Percentiles rank a stretch among this genome's conserved stretches.
Evolutionary conservation across 2,113 vertebrate species (phyloP).

Genomic region (Lota lota): DNA sequence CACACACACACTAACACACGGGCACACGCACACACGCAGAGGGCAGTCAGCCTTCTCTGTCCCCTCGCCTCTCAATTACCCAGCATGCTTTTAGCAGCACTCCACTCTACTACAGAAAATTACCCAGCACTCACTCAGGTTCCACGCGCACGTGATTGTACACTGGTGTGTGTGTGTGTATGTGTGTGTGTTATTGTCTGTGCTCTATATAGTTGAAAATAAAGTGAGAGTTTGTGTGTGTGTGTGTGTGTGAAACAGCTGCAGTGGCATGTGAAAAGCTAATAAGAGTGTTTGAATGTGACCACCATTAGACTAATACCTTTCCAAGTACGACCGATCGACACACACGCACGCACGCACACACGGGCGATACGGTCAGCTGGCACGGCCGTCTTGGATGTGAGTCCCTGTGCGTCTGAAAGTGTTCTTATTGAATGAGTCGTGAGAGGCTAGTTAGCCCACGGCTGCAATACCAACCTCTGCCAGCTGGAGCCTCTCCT

Average conservation of each 20-base stretch:
- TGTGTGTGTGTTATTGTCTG: constrained; percentile 37
- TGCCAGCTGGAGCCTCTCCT: too few relatives aligned
- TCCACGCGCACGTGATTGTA: constrained; percentile 54
- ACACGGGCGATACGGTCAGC: constrained; percentile 44
- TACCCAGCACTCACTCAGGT: constrained; percentile 84
- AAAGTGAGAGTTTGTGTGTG: constrained; percentile 2
- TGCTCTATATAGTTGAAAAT: not conserved
- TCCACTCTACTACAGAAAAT: constrained; percentile 88
- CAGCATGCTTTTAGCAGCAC: constrained; percentile 93
- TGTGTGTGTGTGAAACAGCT: constrained; percentile 48
- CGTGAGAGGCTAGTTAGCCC: constrained; percentile 62
- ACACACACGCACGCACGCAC: constrained; percentile 28
- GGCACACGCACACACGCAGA: constrained; percentile 27
- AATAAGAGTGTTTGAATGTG: constrained; percentile 86
- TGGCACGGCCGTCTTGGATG: constrained; percentile 27
- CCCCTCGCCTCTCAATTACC: constrained; percentile 90
- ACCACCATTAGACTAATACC: constrained; percentile 80
- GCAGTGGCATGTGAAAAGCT: constrained; percentile 78
- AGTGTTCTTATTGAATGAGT: constrained; percentile 61
- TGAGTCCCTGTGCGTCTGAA: constrained; percentile 28
- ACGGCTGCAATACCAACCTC: too few relatives aligned
- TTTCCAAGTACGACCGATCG: constrained; percentile 49
- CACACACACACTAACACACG: not conserved
- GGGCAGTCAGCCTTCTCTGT: constrained; percentile 70
- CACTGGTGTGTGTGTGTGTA: constrained; percentile 25